Evolutionary conservation across 1,140 invertebrate species (phyloP).

Genomic region (Macrosteles quadrilineatus): DNA sequence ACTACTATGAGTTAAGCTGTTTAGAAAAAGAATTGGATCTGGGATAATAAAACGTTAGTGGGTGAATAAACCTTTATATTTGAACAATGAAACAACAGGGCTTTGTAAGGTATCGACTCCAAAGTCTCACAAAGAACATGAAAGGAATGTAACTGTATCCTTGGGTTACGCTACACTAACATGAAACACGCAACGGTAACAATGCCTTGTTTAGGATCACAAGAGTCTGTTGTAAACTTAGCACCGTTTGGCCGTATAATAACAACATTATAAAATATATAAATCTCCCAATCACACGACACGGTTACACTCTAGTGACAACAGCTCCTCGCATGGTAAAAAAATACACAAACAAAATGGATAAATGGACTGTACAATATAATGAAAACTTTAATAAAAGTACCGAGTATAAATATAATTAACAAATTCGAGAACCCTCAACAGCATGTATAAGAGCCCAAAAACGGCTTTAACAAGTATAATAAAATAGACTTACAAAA

Average conservation of each 20-base stretch:
- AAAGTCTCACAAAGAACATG: conserved; percentile 10
- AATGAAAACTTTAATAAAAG: too few species aligned
- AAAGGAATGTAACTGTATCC: conserved; percentile 18
- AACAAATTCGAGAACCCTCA: conserved; percentile 21
- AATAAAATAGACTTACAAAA: conserved; percentile 25
- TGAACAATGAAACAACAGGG: conserved; percentile 22
- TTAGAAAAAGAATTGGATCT: too few species aligned
- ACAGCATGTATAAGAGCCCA: conserved; percentile 11
- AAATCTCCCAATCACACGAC: neutral
- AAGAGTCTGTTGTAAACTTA: neutral
- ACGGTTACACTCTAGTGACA: too few species aligned
- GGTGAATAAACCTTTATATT: conserved; percentile 21
- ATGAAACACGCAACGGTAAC: conserved; percentile 17
- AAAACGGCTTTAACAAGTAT: conserved; percentile 20
- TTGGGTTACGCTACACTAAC: conserved; percentile 7
- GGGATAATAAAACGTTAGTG: neutral
- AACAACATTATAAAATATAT: conserved; percentile 23
- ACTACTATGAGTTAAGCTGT: too few species aligned
- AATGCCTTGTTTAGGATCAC: neutral
- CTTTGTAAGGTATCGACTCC: neutral
- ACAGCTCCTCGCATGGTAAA: too few species aligned
- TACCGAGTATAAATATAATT: neutral
- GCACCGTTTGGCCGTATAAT: neutral
- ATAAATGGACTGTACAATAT: too few species aligned
- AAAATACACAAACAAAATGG: too few species aligned